These are phyloP conservation scores for Crax fasciolata DNA, from an alignment of 2,797 vertebrate species.

Conservation along the genomic window DNA sequence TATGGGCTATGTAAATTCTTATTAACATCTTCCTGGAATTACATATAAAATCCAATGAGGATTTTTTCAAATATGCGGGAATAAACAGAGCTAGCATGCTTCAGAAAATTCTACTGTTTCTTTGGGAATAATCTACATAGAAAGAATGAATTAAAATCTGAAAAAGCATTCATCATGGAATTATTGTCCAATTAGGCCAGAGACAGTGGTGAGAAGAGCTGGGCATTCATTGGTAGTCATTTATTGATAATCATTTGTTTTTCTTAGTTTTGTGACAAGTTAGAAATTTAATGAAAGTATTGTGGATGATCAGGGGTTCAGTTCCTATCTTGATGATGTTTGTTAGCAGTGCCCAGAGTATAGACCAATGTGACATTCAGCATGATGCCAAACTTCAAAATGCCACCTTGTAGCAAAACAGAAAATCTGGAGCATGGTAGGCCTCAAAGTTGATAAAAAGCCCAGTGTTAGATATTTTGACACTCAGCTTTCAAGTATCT, in stretches of 20 bases:
- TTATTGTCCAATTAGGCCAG: background rate
- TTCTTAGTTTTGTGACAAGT: background rate
- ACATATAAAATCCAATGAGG: background rate
- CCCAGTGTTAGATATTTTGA: background rate
- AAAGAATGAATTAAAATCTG: conserved; percentile 30
- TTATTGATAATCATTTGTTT: background rate
- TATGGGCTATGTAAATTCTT: background rate
- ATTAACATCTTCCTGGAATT: background rate
- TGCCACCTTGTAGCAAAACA: background rate
- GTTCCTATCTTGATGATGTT: background rate
- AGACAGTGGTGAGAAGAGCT: background rate
- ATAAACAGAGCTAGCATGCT: background rate
- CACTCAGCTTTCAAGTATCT: background rate
- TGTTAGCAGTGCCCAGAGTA: background rate
- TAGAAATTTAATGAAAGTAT: background rate
- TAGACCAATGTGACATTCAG: background rate
- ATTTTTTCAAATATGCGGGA: conserved; percentile 24
- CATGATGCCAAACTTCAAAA: background rate
- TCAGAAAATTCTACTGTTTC: conserved; percentile 26
- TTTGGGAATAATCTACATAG: conserved; percentile 38
- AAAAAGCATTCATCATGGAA: background rate
- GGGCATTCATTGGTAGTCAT: background rate
- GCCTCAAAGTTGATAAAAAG: background rate
- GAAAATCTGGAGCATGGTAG: background rate
- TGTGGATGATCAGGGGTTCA: background rate